These are phyloP conservation scores for Cyprinus carpio DNA, from an alignment of 2,113 vertebrate species.

Conservation along the genomic window DNA sequence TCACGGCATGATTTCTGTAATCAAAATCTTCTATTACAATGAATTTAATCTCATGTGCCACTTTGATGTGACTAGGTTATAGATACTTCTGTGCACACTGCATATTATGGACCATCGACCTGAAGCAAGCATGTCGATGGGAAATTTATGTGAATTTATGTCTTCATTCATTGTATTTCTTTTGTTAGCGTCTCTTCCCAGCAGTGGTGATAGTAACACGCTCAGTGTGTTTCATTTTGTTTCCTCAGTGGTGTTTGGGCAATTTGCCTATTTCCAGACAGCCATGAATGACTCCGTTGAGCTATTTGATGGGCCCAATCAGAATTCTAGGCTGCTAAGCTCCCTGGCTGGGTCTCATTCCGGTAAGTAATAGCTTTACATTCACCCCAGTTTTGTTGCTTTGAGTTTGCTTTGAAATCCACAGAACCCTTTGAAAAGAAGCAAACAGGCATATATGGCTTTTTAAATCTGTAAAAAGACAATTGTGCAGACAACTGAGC, in stretches of 20 bases:
- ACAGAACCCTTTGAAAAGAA: constrained; percentile 30
- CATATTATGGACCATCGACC: constrained; percentile 20
- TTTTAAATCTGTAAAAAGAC: constrained; percentile 37
- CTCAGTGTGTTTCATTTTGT: constrained; percentile 21
- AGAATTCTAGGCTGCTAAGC: constrained; percentile 90
- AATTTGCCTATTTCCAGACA: constrained; percentile 97
- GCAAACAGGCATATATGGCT: constrained; percentile 19
- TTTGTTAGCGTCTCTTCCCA: constrained; percentile 1
- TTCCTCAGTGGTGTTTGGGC: constrained; percentile 92
- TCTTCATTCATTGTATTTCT: constrained; percentile 7
- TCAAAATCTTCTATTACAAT: not conserved
- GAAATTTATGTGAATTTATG: constrained; percentile 39
- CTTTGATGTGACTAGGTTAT: not conserved
- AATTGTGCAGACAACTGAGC: constrained; percentile 42
- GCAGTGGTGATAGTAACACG: constrained; percentile 40
- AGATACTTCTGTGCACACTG: not conserved
- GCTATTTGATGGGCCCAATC: constrained; percentile 90
- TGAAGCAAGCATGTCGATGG: constrained; percentile 9
- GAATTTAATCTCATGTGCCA: not conserved
- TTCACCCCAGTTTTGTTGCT: constrained; percentile 32
- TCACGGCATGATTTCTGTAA: not conserved
- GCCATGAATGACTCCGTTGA: constrained; percentile 94
- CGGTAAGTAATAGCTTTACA: constrained; percentile 74
- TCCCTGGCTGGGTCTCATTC: constrained; percentile 94
- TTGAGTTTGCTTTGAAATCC: constrained; percentile 46